A percentile compares a stretch with the other conserved stretches of the same genome.
Conservation (phyloP, 2,113 vertebrate species). For the Brachypteracias leptosomus region DNA sequence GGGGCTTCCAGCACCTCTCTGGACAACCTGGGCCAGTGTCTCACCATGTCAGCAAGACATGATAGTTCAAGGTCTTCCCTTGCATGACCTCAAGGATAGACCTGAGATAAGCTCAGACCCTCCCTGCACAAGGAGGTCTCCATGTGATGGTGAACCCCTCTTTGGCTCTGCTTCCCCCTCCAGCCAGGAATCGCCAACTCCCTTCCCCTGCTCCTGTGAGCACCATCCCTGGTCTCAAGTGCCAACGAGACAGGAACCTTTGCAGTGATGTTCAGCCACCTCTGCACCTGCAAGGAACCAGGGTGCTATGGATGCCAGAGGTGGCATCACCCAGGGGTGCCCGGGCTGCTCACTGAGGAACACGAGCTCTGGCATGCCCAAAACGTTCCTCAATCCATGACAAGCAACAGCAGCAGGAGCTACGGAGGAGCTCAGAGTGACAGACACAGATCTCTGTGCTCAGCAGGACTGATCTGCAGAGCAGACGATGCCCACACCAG, state of each 20-base stretch:
- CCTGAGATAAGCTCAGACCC: no score
- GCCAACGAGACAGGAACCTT: not conserved
- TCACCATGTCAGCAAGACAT: no score
- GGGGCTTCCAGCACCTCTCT: no score
- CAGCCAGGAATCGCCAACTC: not conserved
- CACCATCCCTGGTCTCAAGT: not conserved
- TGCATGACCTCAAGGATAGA: no score
- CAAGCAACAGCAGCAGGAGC: not conserved
- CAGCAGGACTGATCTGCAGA: not conserved
- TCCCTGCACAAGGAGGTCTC: no score
- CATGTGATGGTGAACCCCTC: not conserved
- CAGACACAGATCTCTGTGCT: rapidly evolving
- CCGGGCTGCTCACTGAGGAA: rapidly evolving
- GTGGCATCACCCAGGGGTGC: not conserved
- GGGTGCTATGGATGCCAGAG: not conserved
- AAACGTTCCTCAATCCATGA: not conserved
- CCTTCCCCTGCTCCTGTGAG: not conserved
- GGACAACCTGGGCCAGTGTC: no score
- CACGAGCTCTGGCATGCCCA: not conserved
- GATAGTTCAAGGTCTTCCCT: no score
- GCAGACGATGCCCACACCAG: not conserved
- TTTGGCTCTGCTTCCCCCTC: not conserved
- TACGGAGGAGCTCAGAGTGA: not conserved
- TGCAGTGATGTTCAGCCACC: not conserved
- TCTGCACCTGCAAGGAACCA: no score